Conservation (phyloP, 1,140 invertebrate species). For the Panonychus citri region DNA sequence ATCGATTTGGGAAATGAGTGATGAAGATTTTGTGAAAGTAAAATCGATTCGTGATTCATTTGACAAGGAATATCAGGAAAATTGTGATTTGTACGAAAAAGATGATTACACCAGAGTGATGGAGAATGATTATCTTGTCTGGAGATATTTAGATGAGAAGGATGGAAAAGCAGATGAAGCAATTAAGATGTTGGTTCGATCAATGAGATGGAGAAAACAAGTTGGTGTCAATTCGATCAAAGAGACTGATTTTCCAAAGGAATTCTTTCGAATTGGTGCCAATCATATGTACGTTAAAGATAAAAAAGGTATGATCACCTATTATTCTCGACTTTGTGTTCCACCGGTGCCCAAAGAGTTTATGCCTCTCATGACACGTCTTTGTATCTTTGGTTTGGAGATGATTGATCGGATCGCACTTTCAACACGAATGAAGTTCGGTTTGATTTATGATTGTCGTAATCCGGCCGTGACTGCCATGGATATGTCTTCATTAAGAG, state of each 20-base stretch:
- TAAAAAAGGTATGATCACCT: not conserved
- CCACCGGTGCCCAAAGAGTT: constrained; percentile 7
- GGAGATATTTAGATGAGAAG: constrained; percentile 9
- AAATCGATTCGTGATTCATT: not conserved
- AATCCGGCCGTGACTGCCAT: constrained; percentile 1
- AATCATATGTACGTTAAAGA: constrained; percentile 3
- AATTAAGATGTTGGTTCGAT: constrained; percentile 50
- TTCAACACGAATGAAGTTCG: not conserved
- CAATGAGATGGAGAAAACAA: constrained; percentile 56
- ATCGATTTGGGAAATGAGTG: not conserved
- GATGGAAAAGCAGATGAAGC: constrained; percentile 32
- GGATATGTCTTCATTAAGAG: constrained; percentile 5
- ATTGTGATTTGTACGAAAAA: constrained; percentile 5
- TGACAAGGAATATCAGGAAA: not conserved
- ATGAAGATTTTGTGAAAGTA: not conserved
- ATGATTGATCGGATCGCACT: constrained; percentile 1
- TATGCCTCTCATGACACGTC: not conserved
- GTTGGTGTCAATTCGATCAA: constrained; percentile 35
- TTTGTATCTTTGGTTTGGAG: constrained; percentile 1
- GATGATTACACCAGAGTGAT: constrained; percentile 10
- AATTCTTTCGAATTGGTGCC: constrained; percentile 4
- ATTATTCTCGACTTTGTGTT: not conserved
- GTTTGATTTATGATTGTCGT: constrained; percentile 7
- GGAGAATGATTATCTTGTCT: constrained; percentile 12
- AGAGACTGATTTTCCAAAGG: constrained; percentile 4